Conservation (phyloP, 2,113 vertebrate species). For the Bostrychus sinensis region DNA sequence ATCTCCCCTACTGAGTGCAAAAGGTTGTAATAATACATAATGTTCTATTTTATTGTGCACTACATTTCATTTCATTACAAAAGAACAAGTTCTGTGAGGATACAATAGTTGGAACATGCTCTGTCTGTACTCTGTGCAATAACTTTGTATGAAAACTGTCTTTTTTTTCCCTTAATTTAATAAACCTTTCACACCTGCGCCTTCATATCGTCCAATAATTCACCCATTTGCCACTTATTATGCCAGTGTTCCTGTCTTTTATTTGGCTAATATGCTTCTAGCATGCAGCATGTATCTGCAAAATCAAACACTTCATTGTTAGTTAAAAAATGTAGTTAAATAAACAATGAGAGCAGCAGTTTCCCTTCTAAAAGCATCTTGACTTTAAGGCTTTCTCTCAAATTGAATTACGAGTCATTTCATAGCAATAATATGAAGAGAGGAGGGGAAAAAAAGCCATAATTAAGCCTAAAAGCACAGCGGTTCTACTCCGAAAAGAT, state of each 20-base stretch:
- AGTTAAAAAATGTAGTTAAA: slow-evolving; percentile 1
- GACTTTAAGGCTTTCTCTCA: slow-evolving; percentile 5
- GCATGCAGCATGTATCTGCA: not conserved
- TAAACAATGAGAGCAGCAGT: not conserved
- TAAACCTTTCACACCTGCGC: not conserved
- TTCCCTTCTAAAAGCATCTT: not conserved
- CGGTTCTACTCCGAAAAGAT: slow-evolving; percentile 2
- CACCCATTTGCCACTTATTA: not conserved
- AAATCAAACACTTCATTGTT: not conserved
- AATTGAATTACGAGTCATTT: slow-evolving; percentile 18
- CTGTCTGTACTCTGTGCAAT: too few species aligned
- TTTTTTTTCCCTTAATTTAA: too few species aligned
- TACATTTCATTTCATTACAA: not conserved
- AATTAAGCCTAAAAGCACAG: slow-evolving; percentile 8
- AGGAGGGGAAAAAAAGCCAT: not conserved
- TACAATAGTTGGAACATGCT: too few species aligned
- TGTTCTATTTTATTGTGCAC: not conserved
- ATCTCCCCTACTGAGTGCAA: not conserved
- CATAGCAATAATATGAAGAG: not conserved
- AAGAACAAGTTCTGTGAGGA: too few species aligned
- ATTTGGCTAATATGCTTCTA: not conserved
- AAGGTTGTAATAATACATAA: not conserved
- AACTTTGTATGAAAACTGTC: too few species aligned
- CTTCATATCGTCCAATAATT: not conserved
- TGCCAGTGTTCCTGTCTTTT: not conserved